These are phyloP conservation scores for Tromatobia lineatoria DNA, from an alignment of 2,888 invertebrate species.

Conservation along the genomic window DNA sequence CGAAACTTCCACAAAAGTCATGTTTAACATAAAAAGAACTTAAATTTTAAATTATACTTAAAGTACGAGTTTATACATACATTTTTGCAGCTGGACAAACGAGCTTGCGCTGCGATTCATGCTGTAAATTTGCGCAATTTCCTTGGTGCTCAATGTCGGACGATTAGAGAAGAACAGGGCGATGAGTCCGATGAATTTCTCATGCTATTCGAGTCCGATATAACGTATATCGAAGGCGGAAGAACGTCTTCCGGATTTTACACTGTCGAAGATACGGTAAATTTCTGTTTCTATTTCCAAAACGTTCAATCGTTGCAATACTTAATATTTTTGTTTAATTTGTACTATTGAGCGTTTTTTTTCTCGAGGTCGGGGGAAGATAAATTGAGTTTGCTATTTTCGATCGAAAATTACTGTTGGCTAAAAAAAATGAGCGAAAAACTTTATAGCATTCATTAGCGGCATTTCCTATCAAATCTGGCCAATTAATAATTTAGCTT, in stretches of 20 bases:
- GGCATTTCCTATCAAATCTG: too few species aligned
- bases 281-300: conserved; percentile 63
- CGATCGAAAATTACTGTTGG: too few species aligned
- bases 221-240: conserved; percentile 99
- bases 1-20: too few species aligned
- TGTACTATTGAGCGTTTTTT: too few species aligned
- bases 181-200: conserved; percentile 99
- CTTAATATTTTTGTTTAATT: too few species aligned
- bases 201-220: conserved; percentile 94
- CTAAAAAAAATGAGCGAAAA: too few species aligned
- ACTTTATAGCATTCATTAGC: too few species aligned
- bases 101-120: conserved; percentile 98
- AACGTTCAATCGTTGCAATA: not conserved
- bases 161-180: conserved; percentile 98
- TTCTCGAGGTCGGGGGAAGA: too few species aligned
- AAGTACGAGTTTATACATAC: not conserved
- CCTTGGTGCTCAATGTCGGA: conserved; percentile 96
- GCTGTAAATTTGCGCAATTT: conserved; percentile 99
- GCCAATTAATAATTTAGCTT: too few species aligned
- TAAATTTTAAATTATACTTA: too few species aligned
- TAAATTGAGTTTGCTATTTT: too few species aligned
- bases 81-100: conserved; percentile 92
- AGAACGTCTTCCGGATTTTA: conserved; percentile 98
- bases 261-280: conserved; percentile 96
- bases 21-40: too few species aligned